A percentile compares a stretch with the other conserved stretches of the same genome.
Conservation (phyloP, 1,140 invertebrate genomes). For the Drosophila nasuta region DNA sequence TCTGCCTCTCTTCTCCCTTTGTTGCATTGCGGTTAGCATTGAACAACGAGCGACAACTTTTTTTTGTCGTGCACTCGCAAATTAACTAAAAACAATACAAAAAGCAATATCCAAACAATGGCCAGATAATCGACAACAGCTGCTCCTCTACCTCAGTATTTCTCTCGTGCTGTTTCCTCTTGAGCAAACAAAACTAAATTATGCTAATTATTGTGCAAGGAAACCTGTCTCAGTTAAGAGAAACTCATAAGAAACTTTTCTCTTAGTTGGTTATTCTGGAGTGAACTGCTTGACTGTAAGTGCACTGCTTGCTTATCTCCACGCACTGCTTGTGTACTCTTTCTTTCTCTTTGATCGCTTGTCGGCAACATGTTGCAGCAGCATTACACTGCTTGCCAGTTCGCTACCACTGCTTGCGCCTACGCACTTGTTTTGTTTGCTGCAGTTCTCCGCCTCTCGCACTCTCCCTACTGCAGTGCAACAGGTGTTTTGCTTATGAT, state of each 20-base stretch:
- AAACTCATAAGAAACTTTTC: background rate
- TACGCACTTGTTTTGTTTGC: background rate
- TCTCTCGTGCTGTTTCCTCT: background rate
- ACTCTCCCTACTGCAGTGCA: slow-evolving; percentile 1
- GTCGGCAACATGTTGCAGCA: slow-evolving; percentile 25
- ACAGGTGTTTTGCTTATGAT: slow-evolving; percentile 59
- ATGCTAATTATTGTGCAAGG: slow-evolving; percentile 71
- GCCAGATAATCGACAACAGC: slow-evolving; percentile 23
- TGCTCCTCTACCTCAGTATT: background rate
- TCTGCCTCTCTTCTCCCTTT: slow-evolving; percentile 20
- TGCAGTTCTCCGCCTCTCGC: slow-evolving; percentile 6
- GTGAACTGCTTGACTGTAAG: slow-evolving; percentile 3
- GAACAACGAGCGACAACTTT: slow-evolving; percentile 46
- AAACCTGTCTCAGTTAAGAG: slow-evolving; percentile 58
- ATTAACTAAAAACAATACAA: slow-evolving; percentile 64
- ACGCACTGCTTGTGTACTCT: background rate
- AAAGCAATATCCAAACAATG: slow-evolving; percentile 25
- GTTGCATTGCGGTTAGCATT: slow-evolving; percentile 73
- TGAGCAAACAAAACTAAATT: slow-evolving; percentile 61
- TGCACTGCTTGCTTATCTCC: background rate
- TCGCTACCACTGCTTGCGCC: slow-evolving; percentile 1
- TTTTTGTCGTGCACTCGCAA: slow-evolving; percentile 53
- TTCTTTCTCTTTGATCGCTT: slow-evolving; percentile 4
- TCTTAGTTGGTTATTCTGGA: background rate
- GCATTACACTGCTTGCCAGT: slow-evolving; percentile 27